Conservation (phyloP, 2,888 invertebrate species). For the Erebia aethiops region DNA sequence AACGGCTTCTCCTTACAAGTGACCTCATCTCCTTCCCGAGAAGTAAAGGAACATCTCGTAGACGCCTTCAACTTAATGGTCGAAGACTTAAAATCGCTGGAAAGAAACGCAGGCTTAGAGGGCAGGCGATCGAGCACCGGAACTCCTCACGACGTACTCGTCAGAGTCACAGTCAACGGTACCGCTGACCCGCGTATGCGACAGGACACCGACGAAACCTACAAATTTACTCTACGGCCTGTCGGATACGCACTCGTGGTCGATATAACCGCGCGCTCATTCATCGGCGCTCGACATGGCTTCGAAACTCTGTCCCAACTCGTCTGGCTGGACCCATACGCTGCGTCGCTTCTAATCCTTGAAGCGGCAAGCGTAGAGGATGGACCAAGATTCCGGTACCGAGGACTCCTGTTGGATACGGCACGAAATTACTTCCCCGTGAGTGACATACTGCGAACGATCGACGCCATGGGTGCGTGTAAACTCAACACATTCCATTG, state of each 20-base stretch:
- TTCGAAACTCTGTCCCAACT: conserved; percentile 91
- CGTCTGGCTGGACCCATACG: conserved; percentile 89
- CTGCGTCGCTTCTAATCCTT: conserved; percentile 84
- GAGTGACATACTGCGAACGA: conserved; percentile 86
- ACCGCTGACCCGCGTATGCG: conserved; percentile 81
- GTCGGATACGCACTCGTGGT: conserved; percentile 79
- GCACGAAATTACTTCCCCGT: conserved; percentile 94
- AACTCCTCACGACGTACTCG: conserved; percentile 64
- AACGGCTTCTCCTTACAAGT: conserved; percentile 78
- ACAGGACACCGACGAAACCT: conserved; percentile 89
- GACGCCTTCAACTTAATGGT: conserved; percentile 80
- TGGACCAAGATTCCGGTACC: conserved; percentile 88
- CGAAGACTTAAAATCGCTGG: conserved; percentile 74
- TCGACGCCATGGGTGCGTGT: conserved; percentile 94
- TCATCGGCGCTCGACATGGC: conserved; percentile 90
- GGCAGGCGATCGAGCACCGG: conserved; percentile 56
- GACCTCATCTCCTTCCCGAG: conserved; percentile 61
- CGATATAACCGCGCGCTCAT: conserved; percentile 86
- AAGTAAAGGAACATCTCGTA: conserved; percentile 65
- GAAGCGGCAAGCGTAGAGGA: conserved; percentile 88
- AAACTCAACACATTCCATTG: conserved; percentile 97
- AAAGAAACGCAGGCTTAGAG: conserved; percentile 62
- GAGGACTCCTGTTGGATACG: conserved; percentile 95
- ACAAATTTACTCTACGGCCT: conserved; percentile 84
- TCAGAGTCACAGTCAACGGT: conserved; percentile 81